Base-by-base conservation (phyloP, 2,797 vertebrate species). In the Myotis pilosus region DNA sequence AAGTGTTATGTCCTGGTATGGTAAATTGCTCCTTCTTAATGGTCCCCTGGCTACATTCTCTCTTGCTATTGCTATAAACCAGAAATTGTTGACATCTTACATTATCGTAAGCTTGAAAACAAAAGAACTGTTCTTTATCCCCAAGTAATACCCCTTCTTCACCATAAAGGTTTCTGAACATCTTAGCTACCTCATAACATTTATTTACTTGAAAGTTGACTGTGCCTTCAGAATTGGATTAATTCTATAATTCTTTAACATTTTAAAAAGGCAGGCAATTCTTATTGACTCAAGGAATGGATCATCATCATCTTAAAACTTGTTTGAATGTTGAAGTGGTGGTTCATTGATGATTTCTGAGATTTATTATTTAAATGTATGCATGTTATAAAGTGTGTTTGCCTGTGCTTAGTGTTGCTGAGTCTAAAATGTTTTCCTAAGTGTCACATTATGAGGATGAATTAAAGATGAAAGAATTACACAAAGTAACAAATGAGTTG, bases 1-100 rank as follows among this genome's bases (percentile, higher is more conserved):
- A 97, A 97, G 96, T 80, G 94, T 91, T 95, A 94, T 93, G 97
- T 98, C 97, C 97, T 87, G 12, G 76, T 55, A 94, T 95, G 20
- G 87, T 98, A 97, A 98, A 98, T 98, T 97, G 96, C 91, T 97
- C 94, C 92, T 97, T 96, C 93, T 96, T 95, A 94, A 97, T 96
- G 89, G 76, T 96, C 94, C 94, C 84, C 92, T 96, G 95, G 91
- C 97, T 97, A 97, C 94, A 96, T 97, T 97, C 95, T 96, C 84
- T 95, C 96, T 92, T 82, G 55, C 86, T 97, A 10, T 94, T 98
- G 96, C 97, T 97, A 51, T 96, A 96, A 89, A 91, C 94, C 95
- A 95, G 82, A 97, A 91, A 90, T 95, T 96, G 96, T 97, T 97
- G 97, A 96, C 94, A 60, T 92, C 51, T 93, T 97, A 93, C 38